Evolutionary conservation across 1,140 invertebrate species (phyloP), one percentile per base, ranked within the genome.

Genomic region (Euura saliciscinereae): DNA sequence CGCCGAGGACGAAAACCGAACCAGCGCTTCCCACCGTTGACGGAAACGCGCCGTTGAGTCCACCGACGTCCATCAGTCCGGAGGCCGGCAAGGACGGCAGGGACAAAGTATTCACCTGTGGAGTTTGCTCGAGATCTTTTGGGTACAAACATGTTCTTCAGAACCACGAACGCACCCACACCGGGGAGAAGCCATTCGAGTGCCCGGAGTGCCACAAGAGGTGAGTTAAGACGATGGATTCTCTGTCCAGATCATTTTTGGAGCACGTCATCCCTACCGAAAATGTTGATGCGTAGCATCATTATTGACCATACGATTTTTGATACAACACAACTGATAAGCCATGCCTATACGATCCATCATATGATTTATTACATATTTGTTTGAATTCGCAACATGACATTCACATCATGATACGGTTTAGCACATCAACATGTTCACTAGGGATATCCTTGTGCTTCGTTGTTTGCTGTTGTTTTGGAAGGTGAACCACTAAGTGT

Each of bases 141-240:
- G 96, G 96, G 6, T 98, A 98, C 88, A 98, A 98, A 82, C 96
- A 98, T 85, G 96, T 98, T 2, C 87, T 98, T 28, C 96, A 98
- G 83, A 99, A 99, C 82, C 97, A 99, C 84, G 96, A 98, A 76
- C 92, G 97, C 69, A 99, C 97, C 0, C 98, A 99, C 84, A 99
- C 97, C 0, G 97, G 98, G 0, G 96, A 98, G 82, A 98, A 98
- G 80, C 98, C 98, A 0, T 99, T 99, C 88, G 95, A 98, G 81
- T 99, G 98, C 83, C 93, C 92, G 5, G 93, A 96, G 84, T 99
- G 98, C 84, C 93, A 97, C 77, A 97, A 98, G 84, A 91, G 95
- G 75, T 87, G 10, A 78, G 76, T 8, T 59, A 0, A 8, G 51
- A 28, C 28, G 28, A 28, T 28, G 28, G 28, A 28, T 28, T 28